phyloP scores from a whole-genome alignment of 2,113 vertebrate species.

The Aramus guarauna region DNA sequence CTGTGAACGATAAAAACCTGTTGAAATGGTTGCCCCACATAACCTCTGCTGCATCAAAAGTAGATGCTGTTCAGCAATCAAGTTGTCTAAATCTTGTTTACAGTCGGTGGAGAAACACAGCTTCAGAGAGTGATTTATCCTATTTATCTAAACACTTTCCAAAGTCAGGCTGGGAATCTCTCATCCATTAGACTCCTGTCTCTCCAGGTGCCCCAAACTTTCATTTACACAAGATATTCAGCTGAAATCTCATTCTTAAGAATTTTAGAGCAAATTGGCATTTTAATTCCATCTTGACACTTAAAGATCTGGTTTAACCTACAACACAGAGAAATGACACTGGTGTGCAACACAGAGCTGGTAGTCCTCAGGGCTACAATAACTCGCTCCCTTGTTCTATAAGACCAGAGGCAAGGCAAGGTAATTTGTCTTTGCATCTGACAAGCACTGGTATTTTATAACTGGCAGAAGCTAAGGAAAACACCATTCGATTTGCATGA shows the following conservation, averaged over 20 bases:
- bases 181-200: neutral
- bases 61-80: neutral
- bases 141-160: neutral
- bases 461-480: slow-evolving; percentile 12
- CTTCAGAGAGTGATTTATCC: neutral
- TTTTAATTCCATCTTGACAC: neutral
- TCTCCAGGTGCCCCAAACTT: neutral
- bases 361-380: neutral
- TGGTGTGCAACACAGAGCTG: neutral
- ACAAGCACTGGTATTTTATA: neutral
- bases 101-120: neutral
- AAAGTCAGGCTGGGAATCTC: neutral
- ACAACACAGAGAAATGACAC: neutral
- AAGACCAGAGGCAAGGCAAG: neutral
- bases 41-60: neutral
- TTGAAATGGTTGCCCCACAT: neutral
- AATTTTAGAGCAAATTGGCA: neutral
- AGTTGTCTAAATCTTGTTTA: neutral
- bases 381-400: neutral
- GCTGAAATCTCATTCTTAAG: neutral
- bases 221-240: neutral
- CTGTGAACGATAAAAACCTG: neutral
- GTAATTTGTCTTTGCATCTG: slow-evolving; percentile 39
- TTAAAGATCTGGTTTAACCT: neutral
- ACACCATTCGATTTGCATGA: slow-evolving; percentile 48